These are phyloP conservation scores for Stictonetta naevosa DNA, from an alignment of 2,113 vertebrate genomes.

Conservation along the genomic window DNA sequence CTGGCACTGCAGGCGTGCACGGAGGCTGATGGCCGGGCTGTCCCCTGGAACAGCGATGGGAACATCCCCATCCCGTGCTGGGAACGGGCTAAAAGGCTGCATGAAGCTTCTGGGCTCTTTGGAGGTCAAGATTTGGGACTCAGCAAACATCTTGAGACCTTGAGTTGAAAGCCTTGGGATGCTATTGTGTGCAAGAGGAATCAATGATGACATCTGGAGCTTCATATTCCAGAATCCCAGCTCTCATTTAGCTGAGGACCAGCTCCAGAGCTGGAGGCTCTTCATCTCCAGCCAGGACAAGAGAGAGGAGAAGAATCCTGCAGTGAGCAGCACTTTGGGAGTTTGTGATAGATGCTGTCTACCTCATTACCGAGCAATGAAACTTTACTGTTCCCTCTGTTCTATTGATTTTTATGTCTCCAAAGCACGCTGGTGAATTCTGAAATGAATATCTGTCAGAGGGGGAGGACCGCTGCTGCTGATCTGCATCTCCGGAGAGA, in stretches of 20 bases:
- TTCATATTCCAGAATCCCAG: not conserved
- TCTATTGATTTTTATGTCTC: slow-evolving; percentile 74
- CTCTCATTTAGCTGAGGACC: not conserved
- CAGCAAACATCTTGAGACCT: not conserved
- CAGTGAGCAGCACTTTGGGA: slow-evolving; percentile 60
- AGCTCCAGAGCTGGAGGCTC: not conserved
- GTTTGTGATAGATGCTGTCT: slow-evolving; percentile 56
- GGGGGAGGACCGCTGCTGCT: not conserved
- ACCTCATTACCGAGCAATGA: slow-evolving; percentile 67
- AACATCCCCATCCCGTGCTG: fast-evolving
- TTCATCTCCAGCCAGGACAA: not conserved
- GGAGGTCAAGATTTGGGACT: not conserved
- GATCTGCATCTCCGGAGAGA: slow-evolving; percentile 27
- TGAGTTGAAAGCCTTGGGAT: not conserved
- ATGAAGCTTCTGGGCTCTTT: not conserved
- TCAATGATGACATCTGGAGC: not conserved
- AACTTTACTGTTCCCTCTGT: slow-evolving; percentile 70
- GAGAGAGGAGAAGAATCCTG: slow-evolving; percentile 30
- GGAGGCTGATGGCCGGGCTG: not conserved
- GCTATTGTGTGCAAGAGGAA: not conserved
- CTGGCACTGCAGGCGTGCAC: not conserved
- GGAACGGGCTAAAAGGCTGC: not conserved
- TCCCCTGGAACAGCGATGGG: fast-evolving
- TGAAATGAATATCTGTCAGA: slow-evolving; percentile 69
- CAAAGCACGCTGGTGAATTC: slow-evolving; percentile 34